Conservation (phyloP, 2,797 vertebrate species). For the Onychomys arenicola region DNA sequence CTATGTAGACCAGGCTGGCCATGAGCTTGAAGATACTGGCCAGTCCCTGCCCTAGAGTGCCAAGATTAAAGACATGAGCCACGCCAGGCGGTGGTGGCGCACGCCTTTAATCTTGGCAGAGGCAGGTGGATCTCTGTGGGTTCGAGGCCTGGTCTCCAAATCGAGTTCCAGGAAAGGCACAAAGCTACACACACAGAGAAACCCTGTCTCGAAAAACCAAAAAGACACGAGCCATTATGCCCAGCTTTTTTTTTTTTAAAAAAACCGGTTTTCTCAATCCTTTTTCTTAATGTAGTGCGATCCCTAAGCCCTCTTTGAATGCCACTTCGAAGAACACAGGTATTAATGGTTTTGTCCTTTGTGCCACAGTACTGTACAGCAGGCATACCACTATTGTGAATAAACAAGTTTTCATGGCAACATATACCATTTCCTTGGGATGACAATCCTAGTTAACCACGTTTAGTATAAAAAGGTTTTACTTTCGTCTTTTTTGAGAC, state of each 20-base stretch:
- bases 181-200: no score
- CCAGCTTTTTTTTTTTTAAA: neutral
- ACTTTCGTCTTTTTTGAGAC: neutral
- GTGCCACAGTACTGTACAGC: neutral
- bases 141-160: no score
- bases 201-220: no score
- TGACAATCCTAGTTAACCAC: neutral
- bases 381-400: neutral
- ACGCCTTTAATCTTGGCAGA: no score
- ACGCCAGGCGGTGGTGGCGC: no score
- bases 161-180: no score
- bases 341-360: neutral
- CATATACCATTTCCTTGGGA: neutral
- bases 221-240: neutral
- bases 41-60: neutral
- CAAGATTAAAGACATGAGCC: neutral
- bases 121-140: no score
- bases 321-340: neutral
- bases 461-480: neutral
- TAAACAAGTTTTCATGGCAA: neutral
- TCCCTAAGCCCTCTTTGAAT: neutral
- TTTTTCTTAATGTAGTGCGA: neutral
- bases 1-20: neutral
- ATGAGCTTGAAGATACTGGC: neutral
- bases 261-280: neutral